phyloP scores from a whole-genome alignment of 1,140 invertebrate genomes.

The Macrobrachium rosenbergii region DNA sequence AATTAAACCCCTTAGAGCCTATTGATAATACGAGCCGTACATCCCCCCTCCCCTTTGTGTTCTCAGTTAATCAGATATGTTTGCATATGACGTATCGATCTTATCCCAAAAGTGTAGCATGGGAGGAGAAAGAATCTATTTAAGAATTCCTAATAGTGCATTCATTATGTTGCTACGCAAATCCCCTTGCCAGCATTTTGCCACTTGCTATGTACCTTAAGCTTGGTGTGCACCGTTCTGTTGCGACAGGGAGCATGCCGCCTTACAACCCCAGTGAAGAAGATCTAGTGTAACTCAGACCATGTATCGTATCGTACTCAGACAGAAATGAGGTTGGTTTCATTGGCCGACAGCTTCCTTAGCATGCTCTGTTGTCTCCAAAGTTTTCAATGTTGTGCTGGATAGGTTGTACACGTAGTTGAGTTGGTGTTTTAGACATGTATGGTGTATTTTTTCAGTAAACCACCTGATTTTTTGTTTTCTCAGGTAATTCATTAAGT shows the following conservation, averaged over 20 bases:
- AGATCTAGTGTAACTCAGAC: conserved; percentile 38
- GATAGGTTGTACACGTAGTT: neutral
- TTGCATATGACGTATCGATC: too few species aligned
- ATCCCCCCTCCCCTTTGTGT: too few species aligned
- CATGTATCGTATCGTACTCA: conserved; percentile 16
- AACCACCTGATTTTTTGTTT: too few species aligned
- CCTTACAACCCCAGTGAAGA: conserved; percentile 45
- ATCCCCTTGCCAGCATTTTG: conserved; percentile 27
- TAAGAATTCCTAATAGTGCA: neutral
- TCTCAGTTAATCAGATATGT: too few species aligned
- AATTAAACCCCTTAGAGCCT: too few species aligned
- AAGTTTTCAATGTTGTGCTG: neutral
- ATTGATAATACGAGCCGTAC: too few species aligned
- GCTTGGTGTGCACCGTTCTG: conserved; percentile 42
- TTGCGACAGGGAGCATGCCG: conserved; percentile 45
- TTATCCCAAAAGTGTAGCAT: too few species aligned
- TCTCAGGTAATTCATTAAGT: too few species aligned
- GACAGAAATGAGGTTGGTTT: conserved; percentile 25
- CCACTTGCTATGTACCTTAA: conserved; percentile 29
- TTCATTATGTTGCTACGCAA: conserved; percentile 33
- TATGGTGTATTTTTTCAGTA: too few species aligned
- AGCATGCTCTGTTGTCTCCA: neutral
- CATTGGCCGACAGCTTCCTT: conserved; percentile 1
- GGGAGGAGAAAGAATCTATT: neutral
- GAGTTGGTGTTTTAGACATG: neutral